A percentile compares a stretch with the other conserved stretches of the same genome.
Evolutionary conservation across 2,888 invertebrate species (phyloP).

Genomic region (Pollenia labialis): DNA sequence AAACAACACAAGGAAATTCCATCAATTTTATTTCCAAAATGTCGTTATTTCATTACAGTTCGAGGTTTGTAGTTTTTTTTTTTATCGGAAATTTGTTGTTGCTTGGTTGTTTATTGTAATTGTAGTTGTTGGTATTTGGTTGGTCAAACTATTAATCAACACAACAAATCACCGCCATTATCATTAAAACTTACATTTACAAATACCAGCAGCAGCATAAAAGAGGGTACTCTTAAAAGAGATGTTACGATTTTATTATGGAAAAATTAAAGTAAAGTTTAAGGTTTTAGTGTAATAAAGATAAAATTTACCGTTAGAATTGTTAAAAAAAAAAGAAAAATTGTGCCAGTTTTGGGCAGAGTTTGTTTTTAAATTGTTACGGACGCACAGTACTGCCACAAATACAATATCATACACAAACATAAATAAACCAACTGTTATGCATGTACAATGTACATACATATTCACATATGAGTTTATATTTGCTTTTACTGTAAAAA

Average conservation of each 20-base stretch:
- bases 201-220: slow-evolving; percentile 49
- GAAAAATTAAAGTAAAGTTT: neutral
- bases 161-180: slow-evolving; percentile 72
- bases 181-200: slow-evolving; percentile 67
- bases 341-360: too few species aligned
- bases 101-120: neutral
- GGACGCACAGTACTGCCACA: neutral
- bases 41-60: slow-evolving; percentile 42
- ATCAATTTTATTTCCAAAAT: slow-evolving; percentile 46
- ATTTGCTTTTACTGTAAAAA: neutral
- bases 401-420: neutral
- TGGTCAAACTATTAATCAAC: slow-evolving; percentile 71
- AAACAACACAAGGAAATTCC: slow-evolving; percentile 12
- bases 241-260: neutral
- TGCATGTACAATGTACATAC: neutral
- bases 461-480: too few species aligned
- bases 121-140: slow-evolving; percentile 43
- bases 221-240: slow-evolving; percentile 4
- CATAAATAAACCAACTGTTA: neutral
- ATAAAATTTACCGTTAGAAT: too few species aligned
- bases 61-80: slow-evolving; percentile 31
- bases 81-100: neutral
- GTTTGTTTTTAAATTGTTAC: neutral
- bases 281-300: too few species aligned
- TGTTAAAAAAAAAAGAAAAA: too few species aligned